phyloP scores from a whole-genome alignment of 2,113 vertebrate species.

The Strigops habroptila region DNA sequence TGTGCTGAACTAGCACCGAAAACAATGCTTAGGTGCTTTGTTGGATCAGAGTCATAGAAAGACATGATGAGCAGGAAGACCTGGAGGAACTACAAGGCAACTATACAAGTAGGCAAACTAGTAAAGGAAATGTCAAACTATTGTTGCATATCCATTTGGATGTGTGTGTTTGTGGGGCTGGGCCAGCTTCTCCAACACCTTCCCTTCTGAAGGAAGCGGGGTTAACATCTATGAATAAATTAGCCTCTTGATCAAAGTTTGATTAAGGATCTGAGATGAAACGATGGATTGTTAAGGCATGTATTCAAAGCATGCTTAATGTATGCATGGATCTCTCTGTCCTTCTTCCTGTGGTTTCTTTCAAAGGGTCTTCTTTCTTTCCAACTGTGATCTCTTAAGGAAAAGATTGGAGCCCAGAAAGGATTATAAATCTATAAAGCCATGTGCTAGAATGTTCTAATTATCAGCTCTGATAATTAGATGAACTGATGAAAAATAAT shows the following conservation, averaged over 20 bases:
- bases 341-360: conserved; percentile 1
- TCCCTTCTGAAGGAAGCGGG: not conserved
- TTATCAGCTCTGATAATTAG: too few species aligned
- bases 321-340: not conserved
- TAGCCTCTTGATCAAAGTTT: conserved; percentile 5
- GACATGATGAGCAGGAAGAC: not conserved
- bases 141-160: not conserved
- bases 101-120: not conserved
- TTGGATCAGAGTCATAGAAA: not conserved
- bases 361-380: conserved; percentile 3
- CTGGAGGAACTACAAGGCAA: not conserved
- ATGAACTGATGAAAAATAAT: not conserved
- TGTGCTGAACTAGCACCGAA: not conserved
- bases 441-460: not conserved
- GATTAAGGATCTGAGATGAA: conserved; percentile 7
- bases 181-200: not conserved
- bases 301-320: conserved; percentile 21
- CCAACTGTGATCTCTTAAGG: conserved; percentile 1
- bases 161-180: not conserved
- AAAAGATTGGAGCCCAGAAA: not conserved
- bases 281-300: not conserved
- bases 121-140: not conserved
- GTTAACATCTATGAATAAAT: conserved; percentile 5
- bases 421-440: not conserved
- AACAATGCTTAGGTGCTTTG: not conserved